These are phyloP conservation scores for Pangasius macronema DNA, from an alignment of 2,797 vertebrate genomes.

Conservation along the genomic window DNA sequence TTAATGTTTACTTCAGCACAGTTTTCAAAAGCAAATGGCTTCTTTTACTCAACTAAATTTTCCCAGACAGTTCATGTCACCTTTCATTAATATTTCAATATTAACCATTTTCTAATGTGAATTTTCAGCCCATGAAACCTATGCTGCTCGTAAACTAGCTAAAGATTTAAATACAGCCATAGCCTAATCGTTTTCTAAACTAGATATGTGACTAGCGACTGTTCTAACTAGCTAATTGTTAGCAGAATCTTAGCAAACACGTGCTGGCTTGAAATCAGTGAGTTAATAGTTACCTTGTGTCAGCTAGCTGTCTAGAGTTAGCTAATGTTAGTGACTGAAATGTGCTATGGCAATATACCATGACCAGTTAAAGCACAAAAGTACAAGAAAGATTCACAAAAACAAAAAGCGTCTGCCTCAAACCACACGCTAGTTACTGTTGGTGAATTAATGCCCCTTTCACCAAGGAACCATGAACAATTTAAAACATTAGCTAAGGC, in stretches of 20 bases:
- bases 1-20: not conserved
- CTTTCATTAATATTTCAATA: constrained; percentile 9
- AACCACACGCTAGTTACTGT: not conserved
- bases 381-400: too few relatives aligned
- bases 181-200: not conserved
- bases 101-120: not conserved
- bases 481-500: not conserved
- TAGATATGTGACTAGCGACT: too few relatives aligned
- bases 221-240: not conserved
- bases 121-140: not conserved
- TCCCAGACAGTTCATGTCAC: not conserved
- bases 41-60: not conserved
- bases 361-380: not conserved
- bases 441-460: not conserved
- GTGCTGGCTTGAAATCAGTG: not conserved
- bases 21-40: not conserved
- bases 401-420: not conserved
- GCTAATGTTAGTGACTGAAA: not conserved
- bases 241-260: not conserved
- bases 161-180: not conserved
- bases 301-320: not conserved
- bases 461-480: not conserved
- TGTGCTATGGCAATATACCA: not conserved
- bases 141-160: not conserved
- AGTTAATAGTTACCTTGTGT: not conserved